Base-by-base conservation (phyloP, 2,113 vertebrate species). In the Tricholaema leucomelas region DNA sequence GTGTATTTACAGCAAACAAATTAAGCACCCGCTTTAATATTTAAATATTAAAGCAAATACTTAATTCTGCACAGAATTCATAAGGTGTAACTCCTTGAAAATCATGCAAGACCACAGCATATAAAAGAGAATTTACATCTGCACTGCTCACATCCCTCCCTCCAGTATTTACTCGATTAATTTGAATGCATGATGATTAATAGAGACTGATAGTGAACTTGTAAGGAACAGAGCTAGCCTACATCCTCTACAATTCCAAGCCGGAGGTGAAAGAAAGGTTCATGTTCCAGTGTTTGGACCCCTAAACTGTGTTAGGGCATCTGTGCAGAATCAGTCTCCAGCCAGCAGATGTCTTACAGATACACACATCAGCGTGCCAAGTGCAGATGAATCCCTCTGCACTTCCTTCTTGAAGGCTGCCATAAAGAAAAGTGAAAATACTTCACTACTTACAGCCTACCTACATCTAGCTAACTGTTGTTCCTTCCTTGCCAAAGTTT, bases 401-500 rank as follows among this genome's bases (percentile, higher is more conserved):
- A 5, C 28, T 70, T 50, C 71, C 28, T 58, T 30, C 77, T 31
- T 23, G 21, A 30, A 7, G n/a, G 10, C 36, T 87, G 33, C 67
- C 64, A 76, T 12, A 8, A 74, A 27, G 42, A 38, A 66, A 65
- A 19, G 15, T 44, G 52, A 21, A 63, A 48, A 82, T 12, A 60
- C 7, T 61, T 48, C 5, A 24, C 21, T 16, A 10, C 48, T 73
- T n/a, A 55, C 55, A 80, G 30, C 40, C 44, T 38, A 36, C 14
- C 31, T 40, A 36, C 28, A 42, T 5, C 36, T 24, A 63, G 33
- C 30, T 61, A 58, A 40, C 44, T 52, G 46, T 40, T 44, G 48
- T 16, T 63, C 2, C 10, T 5, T 2, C 3, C 24, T 54, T 2
- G 0, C 4, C 21, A 3, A 35, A 70, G 59, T 30, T 40, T 35